Base-by-base conservation (phyloP, 2,797 vertebrate species). In the Cyprinodon diabolis region DNA sequence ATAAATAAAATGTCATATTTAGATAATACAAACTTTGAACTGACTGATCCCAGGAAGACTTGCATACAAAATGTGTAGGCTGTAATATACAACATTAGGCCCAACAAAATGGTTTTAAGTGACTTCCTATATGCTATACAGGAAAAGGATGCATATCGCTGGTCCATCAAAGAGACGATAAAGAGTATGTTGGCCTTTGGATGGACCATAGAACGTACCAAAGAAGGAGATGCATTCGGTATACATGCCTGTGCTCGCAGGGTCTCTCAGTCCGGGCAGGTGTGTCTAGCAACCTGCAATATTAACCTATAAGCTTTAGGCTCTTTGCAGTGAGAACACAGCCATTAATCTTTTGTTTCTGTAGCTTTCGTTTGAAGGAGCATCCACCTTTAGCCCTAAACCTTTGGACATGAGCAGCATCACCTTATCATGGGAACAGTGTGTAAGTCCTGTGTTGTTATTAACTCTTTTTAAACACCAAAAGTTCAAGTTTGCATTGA, bases 91-190 rank as follows among this genome's bases (percentile, higher is more conserved):
- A 88, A 84, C n/a, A 86, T 86, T 75, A 66, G 84, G 51, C 66
- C 11, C 43, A 43, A 21, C 19, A 63, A 11, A 43, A 43, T 10
- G 11, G 2, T 47, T 75, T 1, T 78, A 69, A n/a, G 9, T 76
- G 72, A 14, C 51, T 71, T 76, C 77, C 40, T 54, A 6, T 21
- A 35, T 25, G 51, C 14, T 23, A 52, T 51, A 40, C 76, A 99
- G 98, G 98, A 99, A 84, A 99, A 99, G 92, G 97, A 99, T 91
- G 95, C 95, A 48, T 98, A 97, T 89, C 95, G 97, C 52, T 96
- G 95, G 94, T 95, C 96, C 65, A 98, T 98, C 82, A 99, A 97
- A 90, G 97, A 98, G 82, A 98, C 97, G 0, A 87, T 99, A 43
- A 98, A 96, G 88, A 97, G 94, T 4, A 99, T 99, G 97, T 85